phyloP scores from a whole-genome alignment of 2,797 vertebrate species.

The Centroberyx gerrardi region DNA sequence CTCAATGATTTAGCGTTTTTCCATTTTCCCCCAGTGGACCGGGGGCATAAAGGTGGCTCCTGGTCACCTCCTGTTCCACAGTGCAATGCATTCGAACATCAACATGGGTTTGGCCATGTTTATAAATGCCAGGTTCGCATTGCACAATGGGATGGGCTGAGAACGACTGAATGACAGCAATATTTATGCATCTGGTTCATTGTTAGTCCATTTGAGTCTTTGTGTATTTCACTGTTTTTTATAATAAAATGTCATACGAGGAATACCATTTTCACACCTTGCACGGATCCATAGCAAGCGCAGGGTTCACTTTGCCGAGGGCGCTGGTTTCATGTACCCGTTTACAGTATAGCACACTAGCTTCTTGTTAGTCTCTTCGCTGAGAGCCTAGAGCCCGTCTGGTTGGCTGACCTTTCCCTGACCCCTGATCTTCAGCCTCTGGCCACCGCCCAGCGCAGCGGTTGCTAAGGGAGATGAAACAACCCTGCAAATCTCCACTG shows the following conservation, averaged over 20 bases:
- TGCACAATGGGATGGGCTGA: not conserved
- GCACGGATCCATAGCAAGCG: constrained; percentile 19
- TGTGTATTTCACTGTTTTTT: not conserved
- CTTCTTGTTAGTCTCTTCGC: constrained; percentile 52
- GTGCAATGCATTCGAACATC: too few relatives aligned
- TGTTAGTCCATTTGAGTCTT: not conserved
- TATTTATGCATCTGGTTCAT: constrained; percentile 1
- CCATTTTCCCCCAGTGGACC: not conserved
- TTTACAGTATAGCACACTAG: constrained; percentile 60
- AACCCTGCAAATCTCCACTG: constrained; percentile 32
- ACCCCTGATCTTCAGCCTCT: constrained; percentile 56
- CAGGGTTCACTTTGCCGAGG: constrained; percentile 14
- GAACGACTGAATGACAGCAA: constrained; percentile 11
- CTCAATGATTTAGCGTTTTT: constrained; percentile 9
- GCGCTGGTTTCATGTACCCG: constrained; percentile 38
- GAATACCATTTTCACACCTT: not conserved
- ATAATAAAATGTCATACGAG: not conserved
- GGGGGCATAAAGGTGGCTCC: too few relatives aligned
- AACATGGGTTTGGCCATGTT: constrained; percentile 6
- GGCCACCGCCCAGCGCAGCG: constrained; percentile 3
- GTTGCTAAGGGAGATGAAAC: constrained; percentile 32
- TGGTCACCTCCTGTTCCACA: too few relatives aligned
- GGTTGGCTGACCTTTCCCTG: constrained; percentile 54
- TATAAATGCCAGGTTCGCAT: constrained; percentile 1
- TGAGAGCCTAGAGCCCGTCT: constrained; percentile 55